Evolutionary conservation across 2,113 vertebrate species (phyloP).

Genomic region (Neodontobutis hainanensis): DNA sequence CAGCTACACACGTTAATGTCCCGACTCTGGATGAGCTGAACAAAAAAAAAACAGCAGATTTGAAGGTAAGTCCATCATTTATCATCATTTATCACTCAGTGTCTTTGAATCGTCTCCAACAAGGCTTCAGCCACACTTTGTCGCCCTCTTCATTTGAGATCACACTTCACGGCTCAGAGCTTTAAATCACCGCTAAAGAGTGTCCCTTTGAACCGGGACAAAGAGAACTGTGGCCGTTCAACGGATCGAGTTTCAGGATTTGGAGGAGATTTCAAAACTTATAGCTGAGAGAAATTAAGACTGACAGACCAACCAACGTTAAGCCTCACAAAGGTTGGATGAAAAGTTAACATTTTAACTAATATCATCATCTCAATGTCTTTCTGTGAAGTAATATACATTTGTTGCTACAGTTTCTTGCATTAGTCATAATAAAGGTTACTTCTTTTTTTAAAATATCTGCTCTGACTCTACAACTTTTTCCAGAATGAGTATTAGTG

Average conservation of each 20-base stretch:
- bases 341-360: neutral
- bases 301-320: conserved; percentile 1
- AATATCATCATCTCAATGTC: neutral
- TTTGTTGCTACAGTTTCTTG: neutral
- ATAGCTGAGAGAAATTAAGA: conserved; percentile 12
- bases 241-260: conserved; percentile 19
- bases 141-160: conserved; percentile 7
- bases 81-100: neutral
- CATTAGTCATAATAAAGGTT: too few species aligned
- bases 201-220: conserved; percentile 38
- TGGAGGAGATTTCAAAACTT: neutral
- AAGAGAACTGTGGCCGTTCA: conserved; percentile 31
- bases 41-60: neutral
- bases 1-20: neutral
- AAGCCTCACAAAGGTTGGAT: neutral
- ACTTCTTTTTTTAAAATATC: too few species aligned
- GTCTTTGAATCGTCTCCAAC: conserved; percentile 17
- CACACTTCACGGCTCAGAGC: neutral
- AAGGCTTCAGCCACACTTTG: conserved; percentile 4
- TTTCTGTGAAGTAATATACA: neutral
- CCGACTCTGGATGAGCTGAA: neutral
- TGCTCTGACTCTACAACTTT: neutral
- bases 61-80: conserved; percentile 6
- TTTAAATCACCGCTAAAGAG: conserved; percentile 37
- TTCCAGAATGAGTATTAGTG: too few species aligned